Evolutionary conservation across 2,888 invertebrate species (phyloP), one percentile per base, ranked within the genome.

Genomic region (Sarcophaga variegata): DNA sequence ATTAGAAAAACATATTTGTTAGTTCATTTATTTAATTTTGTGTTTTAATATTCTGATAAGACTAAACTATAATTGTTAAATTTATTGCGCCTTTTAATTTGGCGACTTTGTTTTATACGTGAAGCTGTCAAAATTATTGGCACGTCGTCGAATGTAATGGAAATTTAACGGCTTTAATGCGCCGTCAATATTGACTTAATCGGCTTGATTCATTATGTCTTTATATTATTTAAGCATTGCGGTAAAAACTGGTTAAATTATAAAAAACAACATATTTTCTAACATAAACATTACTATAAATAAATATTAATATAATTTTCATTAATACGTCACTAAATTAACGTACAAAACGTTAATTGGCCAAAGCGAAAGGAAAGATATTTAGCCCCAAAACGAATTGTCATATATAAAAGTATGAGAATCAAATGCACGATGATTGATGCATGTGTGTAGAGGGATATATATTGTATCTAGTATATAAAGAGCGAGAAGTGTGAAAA

Each of bases 181-280:
- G 54, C 5, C 54, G 54, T 17, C 54, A 17, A 14, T 54, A 4
- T 54, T 54, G 12, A 54, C 12, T 17, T 17, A 54, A 54, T 54
- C 17, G 17, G 17, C 12, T 54, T 54, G 54, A 17, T 54, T 54
- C 17, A 54, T 17, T 54, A 54, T 54, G 54, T 54, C 54, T 54
- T 54, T 4, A 54, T 54, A 14, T 37, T 37, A 37, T 54, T 54
- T 54, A 54, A 17, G 54, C 81, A 62, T 63, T 85, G 78, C 82
- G 82, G 82, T 75, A 75, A 82, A 78, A 45, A 74, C 75, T 79
- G 82, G 82, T 86, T 82, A 82, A 75, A 79, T 54, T 22, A 63
- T 81, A 20, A 54, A 76, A 85, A 81, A 79, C 64, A 71, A 71
- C 14, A 75, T 54, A 69, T 63, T 69, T 72, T 72, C 14, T 70